Evolutionary conservation across 2,797 vertebrate genomes (phyloP).

Genomic region (Enteromius argenteus): DNA sequence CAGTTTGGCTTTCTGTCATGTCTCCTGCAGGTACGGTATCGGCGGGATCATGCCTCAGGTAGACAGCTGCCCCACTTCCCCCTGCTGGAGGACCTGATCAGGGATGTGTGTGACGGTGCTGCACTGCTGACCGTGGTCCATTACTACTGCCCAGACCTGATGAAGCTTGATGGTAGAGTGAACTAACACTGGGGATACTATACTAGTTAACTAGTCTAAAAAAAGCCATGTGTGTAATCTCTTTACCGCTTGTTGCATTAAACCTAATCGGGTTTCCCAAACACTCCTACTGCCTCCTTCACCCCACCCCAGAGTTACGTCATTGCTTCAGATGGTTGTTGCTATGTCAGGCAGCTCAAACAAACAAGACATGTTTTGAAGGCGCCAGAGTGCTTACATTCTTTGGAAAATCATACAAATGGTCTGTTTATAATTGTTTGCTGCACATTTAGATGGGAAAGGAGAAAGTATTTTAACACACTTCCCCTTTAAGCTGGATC

Average conservation of each 20-base stretch:
- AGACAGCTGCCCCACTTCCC: slow-evolving; percentile 91
- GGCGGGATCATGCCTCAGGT: slow-evolving; percentile 89
- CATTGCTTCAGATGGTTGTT: neutral
- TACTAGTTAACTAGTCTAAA: slow-evolving; percentile 7
- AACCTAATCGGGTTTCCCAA: neutral
- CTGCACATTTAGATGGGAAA: neutral
- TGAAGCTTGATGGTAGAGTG: slow-evolving; percentile 94
- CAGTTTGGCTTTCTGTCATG: slow-evolving; percentile 48
- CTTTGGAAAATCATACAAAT: neutral
- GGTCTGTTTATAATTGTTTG: neutral
- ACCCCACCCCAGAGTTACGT: neutral
- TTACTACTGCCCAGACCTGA: slow-evolving; percentile 94
- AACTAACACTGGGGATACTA: neutral
- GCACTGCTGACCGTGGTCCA: slow-evolving; percentile 92
- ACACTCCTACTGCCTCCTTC: neutral
- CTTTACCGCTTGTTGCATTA: neutral
- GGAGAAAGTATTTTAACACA: neutral
- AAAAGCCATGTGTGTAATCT: neutral
- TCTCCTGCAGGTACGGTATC: slow-evolving; percentile 89
- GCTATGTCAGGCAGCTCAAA: neutral
- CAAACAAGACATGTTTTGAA: slow-evolving; percentile 1
- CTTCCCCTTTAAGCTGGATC: neutral
- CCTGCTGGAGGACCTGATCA: slow-evolving; percentile 92
- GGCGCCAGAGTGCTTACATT: neutral
- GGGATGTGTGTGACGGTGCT: slow-evolving; percentile 92